Base-by-base conservation (phyloP, 2,113 vertebrate species). In the Pristiophorus japonicus region DNA sequence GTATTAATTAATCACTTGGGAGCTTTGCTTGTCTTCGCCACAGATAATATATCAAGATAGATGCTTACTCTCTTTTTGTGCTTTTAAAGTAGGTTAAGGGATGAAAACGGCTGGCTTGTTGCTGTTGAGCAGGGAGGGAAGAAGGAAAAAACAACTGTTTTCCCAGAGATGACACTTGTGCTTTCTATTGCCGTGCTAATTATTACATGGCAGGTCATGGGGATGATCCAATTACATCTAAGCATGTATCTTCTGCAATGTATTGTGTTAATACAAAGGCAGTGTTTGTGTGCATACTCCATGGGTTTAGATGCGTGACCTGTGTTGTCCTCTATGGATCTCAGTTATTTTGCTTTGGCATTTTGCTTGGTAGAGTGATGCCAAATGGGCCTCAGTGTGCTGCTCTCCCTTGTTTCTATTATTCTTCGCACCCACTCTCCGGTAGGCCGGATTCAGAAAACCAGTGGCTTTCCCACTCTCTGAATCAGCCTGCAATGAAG, bases 1-100 rank as follows among this genome's bases (percentile, higher is more conserved):
- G 65, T 30, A 70, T 94, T 94, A 94, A 94, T 94, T 94, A 94
- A 94, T 94, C 93, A 73, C 93, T 45, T 30, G 42, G 42, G 93
- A 94, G 66, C 66, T 24, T 65, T 73, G 42, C 42, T 94, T 94
- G 65, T 70, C 42, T 94, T 47, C 4, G 24, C 65, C 66, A 47
- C 27, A 10, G 93, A 94, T 94, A 34, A 47, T 73, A 47, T 67
- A 94, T 94, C 66, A 94, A 94, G 66, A 73, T 45, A 94, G 93
- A 94, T 73, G 66, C 11, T 30, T 70, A 16, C 24, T 70, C 66
- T 47, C 16, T 67, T 94, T 94, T 51, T 63, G n/a, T 65, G 62
- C 18, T 22, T 93, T 66, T 91, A 38, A 66, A 70, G 24, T 70
- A 34, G 65, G 93, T 94, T 73, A 94, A 22, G 14, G 66, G 63